Evolutionary conservation across 2,888 invertebrate genomes (phyloP).

Genomic region (Drosophila cracens): DNA sequence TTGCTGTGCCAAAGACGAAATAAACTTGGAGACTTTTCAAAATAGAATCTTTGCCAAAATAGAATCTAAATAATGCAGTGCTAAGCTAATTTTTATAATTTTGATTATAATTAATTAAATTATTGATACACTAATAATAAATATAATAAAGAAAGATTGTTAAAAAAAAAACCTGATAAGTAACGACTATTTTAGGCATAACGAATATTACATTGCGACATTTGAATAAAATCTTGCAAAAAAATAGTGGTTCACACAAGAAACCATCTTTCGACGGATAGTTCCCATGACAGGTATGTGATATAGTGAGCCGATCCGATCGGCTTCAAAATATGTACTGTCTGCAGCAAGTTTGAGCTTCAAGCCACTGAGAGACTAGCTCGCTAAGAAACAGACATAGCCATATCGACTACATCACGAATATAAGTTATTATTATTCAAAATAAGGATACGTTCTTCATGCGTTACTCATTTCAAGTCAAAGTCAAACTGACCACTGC

Average conservation of each 20-base stretch:
- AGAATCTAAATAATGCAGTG: neutral
- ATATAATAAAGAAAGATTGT: neutral
- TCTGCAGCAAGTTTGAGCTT: neutral
- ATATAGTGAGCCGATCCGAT: neutral
- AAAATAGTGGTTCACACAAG: neutral
- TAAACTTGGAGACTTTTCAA: neutral
- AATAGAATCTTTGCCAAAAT: neutral
- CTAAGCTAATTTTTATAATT: neutral
- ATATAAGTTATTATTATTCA: neutral
- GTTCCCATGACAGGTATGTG: neutral
- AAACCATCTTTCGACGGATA: neutral
- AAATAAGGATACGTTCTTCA: neutral
- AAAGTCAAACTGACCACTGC: neutral
- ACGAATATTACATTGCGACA: neutral
- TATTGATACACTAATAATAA: no score
- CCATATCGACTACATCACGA: neutral
- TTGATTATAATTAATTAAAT: neutral
- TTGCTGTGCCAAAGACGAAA: neutral
- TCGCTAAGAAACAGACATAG: neutral
- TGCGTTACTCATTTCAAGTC: neutral
- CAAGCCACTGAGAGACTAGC: neutral
- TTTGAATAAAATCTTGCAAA: neutral
- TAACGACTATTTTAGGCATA: neutral
- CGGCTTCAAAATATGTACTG: neutral
- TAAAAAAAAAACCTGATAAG: neutral